Conservation (phyloP, 2,797 vertebrate genomes). For the Chaetophractus vellerosus region DNA sequence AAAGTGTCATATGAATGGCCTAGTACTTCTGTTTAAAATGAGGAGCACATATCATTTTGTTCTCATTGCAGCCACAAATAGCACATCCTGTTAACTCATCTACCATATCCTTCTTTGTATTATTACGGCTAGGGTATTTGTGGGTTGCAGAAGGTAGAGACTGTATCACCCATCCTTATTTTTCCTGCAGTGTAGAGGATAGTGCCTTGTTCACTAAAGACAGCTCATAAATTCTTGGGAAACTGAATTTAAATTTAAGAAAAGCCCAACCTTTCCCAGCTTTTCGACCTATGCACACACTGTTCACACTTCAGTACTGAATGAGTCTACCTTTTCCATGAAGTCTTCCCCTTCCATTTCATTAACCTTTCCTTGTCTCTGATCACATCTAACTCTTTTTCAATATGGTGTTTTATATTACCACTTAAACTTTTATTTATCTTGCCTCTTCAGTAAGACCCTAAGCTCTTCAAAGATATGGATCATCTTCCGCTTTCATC, state of each 20-base stretch:
- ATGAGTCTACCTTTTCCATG: neutral
- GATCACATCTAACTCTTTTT: neutral
- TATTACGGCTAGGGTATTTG: neutral
- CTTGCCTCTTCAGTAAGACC: neutral
- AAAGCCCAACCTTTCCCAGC: neutral
- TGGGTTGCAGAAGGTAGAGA: neutral
- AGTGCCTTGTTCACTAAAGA: neutral
- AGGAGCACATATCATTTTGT: neutral
- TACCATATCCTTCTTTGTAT: neutral
- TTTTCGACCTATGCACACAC: neutral
- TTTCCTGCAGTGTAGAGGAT: neutral
- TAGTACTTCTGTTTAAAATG: neutral
- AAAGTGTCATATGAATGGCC: neutral
- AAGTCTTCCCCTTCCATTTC: neutral
- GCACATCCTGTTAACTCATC: neutral
- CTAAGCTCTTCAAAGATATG: neutral
- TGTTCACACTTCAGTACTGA: neutral
- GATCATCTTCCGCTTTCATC: neutral
- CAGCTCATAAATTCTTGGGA: neutral
- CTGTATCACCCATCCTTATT: neutral
- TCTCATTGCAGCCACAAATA: neutral
- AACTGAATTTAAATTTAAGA: slow-evolving; percentile 43
- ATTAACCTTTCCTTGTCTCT: neutral
- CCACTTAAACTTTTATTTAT: neutral
- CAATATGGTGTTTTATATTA: neutral